Evolutionary conservation across 1,140 invertebrate species (phyloP), one percentile per base, ranked within the genome.

Genomic region (Aphaenogaster rudis): DNA sequence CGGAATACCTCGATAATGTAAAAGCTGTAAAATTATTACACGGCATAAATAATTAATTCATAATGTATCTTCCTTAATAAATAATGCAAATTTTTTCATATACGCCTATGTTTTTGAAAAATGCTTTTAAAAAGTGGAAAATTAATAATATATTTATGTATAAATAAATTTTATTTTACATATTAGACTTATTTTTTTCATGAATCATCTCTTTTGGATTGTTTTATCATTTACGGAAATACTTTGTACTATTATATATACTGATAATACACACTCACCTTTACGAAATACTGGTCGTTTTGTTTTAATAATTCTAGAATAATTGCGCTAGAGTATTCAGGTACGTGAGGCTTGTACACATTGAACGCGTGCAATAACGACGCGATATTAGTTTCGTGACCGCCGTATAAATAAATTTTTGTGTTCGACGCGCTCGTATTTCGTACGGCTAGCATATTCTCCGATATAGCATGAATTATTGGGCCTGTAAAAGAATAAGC

Each of bases 301-400:
- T 79, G 39, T 15, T 91, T 7, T 6, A 88, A 91, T 13, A 95
- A 87, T 88, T 95, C 95, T n/a, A 95, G 28, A 67, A 95, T 89
- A 9, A 95, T 80, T 4, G 95, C 95, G 17, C 96, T 93, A 0
- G 96, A 96, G 86, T 96, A 97, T 71, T 94, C 94, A 1, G 96
- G 96, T 71, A 96, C 95, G 42, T 96, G 96, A 3, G 96, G 93
- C 64, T 97, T 94, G 91, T 96, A 98, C 0, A 97, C 95, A 3
- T 96, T 96, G 28, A 97, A 93, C 0, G 96, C 96, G 11, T 96
- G 94, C 85, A 98, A 95, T 7, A 98, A 86, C 13, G 96, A 96
- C 2, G 96, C 96, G 2, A 98, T 94, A 42, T 97, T 97, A 66
- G 96, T 97, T 92, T 98, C 97, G 92, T 98, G 97, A 9, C 95